These are phyloP conservation scores for Gyrodactylus salaris DNA, from an alignment of 1,140 invertebrate species.

Conservation along the genomic window DNA sequence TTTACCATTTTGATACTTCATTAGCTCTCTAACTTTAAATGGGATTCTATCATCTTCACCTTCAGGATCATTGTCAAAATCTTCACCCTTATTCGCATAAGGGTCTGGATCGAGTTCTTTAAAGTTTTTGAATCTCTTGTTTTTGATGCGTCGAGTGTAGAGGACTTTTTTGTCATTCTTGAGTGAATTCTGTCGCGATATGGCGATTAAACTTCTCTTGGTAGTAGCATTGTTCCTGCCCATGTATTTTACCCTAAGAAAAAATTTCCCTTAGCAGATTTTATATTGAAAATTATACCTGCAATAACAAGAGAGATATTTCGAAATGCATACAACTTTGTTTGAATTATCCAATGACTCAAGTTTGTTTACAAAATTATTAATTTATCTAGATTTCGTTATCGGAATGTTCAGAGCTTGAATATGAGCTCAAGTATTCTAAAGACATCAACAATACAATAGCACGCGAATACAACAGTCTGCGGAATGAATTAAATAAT, in stretches of 20 bases:
- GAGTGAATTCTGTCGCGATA: neutral
- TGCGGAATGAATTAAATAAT: neutral
- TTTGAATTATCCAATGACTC: neutral
- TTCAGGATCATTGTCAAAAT: neutral
- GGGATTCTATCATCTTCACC: neutral
- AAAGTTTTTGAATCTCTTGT: neutral
- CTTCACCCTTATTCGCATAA: neutral
- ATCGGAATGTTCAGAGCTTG: neutral
- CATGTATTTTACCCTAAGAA: neutral
- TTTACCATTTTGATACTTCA: neutral
- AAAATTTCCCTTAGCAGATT: neutral
- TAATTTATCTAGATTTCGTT: neutral
- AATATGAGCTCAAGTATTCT: neutral
- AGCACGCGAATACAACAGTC: neutral
- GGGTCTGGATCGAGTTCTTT: neutral
- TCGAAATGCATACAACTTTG: too few species aligned
- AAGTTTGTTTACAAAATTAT: neutral
- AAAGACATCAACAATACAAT: neutral
- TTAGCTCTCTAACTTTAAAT: neutral
- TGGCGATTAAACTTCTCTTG: neutral
- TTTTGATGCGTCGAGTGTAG: neutral
- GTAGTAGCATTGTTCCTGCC: neutral
- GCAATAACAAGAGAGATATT: too few species aligned
- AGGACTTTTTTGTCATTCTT: neutral
- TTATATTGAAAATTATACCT: too few species aligned